These are phyloP conservation scores for Lampris incognitus DNA, from an alignment of 2,113 vertebrate species.

Conservation along the genomic window DNA sequence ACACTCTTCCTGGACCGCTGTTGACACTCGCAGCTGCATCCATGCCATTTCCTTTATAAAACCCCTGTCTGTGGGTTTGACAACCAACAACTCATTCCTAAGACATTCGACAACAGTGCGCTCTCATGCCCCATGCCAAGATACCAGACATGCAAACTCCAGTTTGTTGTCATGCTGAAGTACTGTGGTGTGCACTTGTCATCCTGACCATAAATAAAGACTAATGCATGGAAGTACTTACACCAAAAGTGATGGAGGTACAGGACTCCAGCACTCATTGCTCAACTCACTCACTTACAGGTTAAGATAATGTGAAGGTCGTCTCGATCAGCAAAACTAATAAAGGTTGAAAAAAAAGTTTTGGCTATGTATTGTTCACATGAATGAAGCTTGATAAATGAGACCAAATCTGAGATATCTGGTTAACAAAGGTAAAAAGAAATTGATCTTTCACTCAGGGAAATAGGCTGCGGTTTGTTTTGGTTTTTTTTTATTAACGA, in stretches of 20 bases:
- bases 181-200: neutral
- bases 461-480: too few relatives aligned
- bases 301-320: too few relatives aligned
- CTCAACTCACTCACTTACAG: too few relatives aligned
- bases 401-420: too few relatives aligned
- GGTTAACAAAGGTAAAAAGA: too few relatives aligned
- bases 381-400: neutral
- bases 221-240: neutral
- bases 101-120: conserved; percentile 20
- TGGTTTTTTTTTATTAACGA: too few relatives aligned
- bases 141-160: conserved; percentile 58
- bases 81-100: conserved; percentile 23
- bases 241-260: conserved; percentile 21
- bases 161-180: too few relatives aligned
- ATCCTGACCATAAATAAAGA: neutral
- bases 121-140: conserved; percentile 27
- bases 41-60: conserved; percentile 27
- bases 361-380: neutral
- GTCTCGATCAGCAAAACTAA: too few relatives aligned
- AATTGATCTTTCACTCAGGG: too few relatives aligned
- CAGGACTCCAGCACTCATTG: neutral
- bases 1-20: conserved; percentile 29
- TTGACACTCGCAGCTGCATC: conserved; percentile 43
- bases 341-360: neutral
- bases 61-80: conserved; percentile 11